Conservation (phyloP, 2,888 invertebrate species). For the Pachliopta kotzebuea region DNA sequence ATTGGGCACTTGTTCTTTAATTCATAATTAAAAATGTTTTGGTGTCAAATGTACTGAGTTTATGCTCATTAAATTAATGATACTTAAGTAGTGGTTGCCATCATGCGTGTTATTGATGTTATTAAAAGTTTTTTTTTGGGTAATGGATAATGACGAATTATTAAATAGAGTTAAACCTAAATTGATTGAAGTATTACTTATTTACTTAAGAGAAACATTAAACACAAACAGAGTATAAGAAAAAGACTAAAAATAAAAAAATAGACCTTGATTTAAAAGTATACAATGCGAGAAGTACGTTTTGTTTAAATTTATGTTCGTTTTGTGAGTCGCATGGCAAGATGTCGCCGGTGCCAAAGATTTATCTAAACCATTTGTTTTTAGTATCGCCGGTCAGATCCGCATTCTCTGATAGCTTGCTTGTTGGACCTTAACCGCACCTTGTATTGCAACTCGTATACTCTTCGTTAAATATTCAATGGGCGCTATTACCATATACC, state of each 20-base stretch:
- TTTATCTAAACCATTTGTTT: conserved; percentile 29
- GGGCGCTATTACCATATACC: background rate
- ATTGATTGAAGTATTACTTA: no score
- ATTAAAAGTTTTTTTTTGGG: no score
- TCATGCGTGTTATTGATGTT: no score
- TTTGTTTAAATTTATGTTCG: conserved; percentile 26
- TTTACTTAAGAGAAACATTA: no score
- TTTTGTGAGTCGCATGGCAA: conserved; percentile 16
- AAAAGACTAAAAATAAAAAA: background rate
- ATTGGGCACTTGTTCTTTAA: background rate
- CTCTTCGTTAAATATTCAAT: background rate
- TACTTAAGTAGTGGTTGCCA: no score
- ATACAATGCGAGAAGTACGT: background rate
- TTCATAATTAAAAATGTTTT: no score
- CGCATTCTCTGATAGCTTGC: conserved; percentile 29
- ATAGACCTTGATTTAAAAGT: background rate
- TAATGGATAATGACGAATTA: no score
- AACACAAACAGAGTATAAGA: no score
- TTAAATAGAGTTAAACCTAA: no score
- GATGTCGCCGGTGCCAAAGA: conserved; percentile 21
- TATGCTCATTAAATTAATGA: no score
- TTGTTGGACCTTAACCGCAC: conserved; percentile 27
- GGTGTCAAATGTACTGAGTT: no score
- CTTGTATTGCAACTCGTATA: conserved; percentile 3
- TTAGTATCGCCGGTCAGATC: conserved; percentile 26